These are phyloP conservation scores for Scortum barcoo DNA, from an alignment of 2,113 vertebrate genomes.

Conservation along the genomic window DNA sequence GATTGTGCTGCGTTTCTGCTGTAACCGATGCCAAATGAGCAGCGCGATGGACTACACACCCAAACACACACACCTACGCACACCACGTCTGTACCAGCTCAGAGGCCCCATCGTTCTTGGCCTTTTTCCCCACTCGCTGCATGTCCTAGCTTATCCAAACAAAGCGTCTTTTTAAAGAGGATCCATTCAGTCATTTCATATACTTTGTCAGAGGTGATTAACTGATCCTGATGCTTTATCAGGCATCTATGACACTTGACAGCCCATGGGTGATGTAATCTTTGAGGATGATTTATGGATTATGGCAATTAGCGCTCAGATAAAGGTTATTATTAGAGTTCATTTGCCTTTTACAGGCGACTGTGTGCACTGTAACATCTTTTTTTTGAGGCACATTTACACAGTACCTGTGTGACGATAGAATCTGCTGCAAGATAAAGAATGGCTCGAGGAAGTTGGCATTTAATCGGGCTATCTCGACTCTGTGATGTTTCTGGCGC, in stretches of 20 bases:
- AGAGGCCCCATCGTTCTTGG: conserved; percentile 5
- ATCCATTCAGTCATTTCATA: conserved; percentile 50
- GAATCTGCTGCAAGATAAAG: conserved; percentile 45
- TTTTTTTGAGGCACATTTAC: conserved; percentile 49
- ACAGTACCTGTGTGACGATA: conserved; percentile 34
- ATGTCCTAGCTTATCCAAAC: conserved; percentile 51
- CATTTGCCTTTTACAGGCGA: conserved; percentile 52
- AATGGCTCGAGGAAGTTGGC: conserved; percentile 38
- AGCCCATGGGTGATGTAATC: conserved; percentile 70
- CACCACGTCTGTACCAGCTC: neutral
- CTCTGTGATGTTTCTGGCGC: conserved; percentile 39
- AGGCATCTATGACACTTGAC: conserved; percentile 66
- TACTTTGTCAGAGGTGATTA: conserved; percentile 63
- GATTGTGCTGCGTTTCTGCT: conserved; percentile 16
- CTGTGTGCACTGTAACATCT: conserved; percentile 32
- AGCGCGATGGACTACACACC: conserved; percentile 1
- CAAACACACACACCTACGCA: neutral
- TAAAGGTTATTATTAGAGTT: conserved; percentile 73
- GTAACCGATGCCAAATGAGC: conserved; percentile 28
- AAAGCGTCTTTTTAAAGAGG: conserved; percentile 38
- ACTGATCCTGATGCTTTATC: conserved; percentile 54
- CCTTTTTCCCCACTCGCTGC: conserved; percentile 19
- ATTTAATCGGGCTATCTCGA: conserved; percentile 45
- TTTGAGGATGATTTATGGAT: conserved; percentile 69
- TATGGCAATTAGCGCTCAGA: conserved; percentile 70